Evolutionary conservation across 1,140 invertebrate genomes (phyloP).

Genomic region (Leptestheria dahalacensis): DNA sequence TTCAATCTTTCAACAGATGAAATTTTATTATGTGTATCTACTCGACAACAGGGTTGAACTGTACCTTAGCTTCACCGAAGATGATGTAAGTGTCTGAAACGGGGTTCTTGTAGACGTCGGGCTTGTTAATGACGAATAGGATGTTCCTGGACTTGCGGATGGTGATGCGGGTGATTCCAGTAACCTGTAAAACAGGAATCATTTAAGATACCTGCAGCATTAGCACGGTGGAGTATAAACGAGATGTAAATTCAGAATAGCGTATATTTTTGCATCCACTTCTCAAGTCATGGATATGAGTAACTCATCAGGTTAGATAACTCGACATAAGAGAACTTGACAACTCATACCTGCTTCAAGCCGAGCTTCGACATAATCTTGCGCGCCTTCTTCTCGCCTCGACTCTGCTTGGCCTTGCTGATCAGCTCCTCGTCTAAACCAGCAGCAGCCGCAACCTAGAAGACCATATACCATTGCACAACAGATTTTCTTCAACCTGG

Average conservation of each 20-base stretch:
- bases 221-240: too few relatives aligned
- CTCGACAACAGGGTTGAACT: too few relatives aligned
- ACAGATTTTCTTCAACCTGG: too few relatives aligned
- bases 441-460: slow-evolving; percentile 40
- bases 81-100: slow-evolving; percentile 99
- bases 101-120: slow-evolving; percentile 99
- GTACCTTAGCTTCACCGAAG: slow-evolving; percentile 95
- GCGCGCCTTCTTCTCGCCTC: slow-evolving; percentile 96
- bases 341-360: slow-evolving; percentile 60
- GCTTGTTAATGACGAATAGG: slow-evolving; percentile 97
- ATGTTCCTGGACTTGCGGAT: slow-evolving; percentile 99
- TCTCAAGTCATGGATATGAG: background rate
- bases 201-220: too few relatives aligned
- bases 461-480: too few relatives aligned
- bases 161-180: slow-evolving; percentile 90
- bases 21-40: too few relatives aligned
- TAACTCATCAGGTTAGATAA: background rate
- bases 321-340: too few relatives aligned
- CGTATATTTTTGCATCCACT: background rate
- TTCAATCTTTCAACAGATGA: slow-evolving; percentile 76
- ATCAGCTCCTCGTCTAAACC: slow-evolving; percentile 67
- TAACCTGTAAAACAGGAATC: too few relatives aligned
- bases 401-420: slow-evolving; percentile 90
- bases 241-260: too few relatives aligned
- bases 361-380: slow-evolving; percentile 99